Base-by-base conservation (phyloP, 2,797 vertebrate species). In the Acanthurus lineatus region DNA sequence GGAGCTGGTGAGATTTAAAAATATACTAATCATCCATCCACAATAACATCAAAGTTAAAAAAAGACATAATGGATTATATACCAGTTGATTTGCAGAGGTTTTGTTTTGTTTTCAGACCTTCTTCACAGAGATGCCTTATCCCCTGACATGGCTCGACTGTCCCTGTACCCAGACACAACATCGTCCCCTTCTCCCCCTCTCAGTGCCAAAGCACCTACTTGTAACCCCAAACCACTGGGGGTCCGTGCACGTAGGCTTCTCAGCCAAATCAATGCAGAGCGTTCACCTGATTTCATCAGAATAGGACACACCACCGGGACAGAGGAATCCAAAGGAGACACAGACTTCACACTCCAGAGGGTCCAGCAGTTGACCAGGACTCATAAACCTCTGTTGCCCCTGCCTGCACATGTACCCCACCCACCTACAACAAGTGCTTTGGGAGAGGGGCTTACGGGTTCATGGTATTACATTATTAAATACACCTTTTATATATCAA, bases 111-210 rank as follows among this genome's bases (percentile, higher is more conserved):
- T 83, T 81, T 66, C 65, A 95, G 89, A 89, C 28, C 40, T 84
- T 54, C 73, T 44, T 72, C 78, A 75, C 11, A 78, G 49, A 68
- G 82, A 79, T 5, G 59, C 64, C 28, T 49, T 61, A 6, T 88
- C 77, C 15, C 71, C 83, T 0, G 89, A 91, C 8, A 8, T 84
- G 17, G 66, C 88, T 73, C 84, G 44, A 22, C 74, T 86, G 14
- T 89, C 78, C 15, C 78, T 93, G 69, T 89, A 84, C 52, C 92
- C 94, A 2, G 94, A 91, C 52, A 87, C 92, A 56, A 87, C 90
- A 1, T 91, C 93, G 80, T 84, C 62, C 32, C 95, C 95, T 14
- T 93, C 87, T 9, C 95, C 96, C 60, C 92, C 94, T 47, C 79
- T 86, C 61, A 67, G 61, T 12, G 76, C 5, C 14, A 42, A 62